Evolutionary conservation across 2,797 vertebrate species (phyloP).

Genomic region (Netta rufina): DNA sequence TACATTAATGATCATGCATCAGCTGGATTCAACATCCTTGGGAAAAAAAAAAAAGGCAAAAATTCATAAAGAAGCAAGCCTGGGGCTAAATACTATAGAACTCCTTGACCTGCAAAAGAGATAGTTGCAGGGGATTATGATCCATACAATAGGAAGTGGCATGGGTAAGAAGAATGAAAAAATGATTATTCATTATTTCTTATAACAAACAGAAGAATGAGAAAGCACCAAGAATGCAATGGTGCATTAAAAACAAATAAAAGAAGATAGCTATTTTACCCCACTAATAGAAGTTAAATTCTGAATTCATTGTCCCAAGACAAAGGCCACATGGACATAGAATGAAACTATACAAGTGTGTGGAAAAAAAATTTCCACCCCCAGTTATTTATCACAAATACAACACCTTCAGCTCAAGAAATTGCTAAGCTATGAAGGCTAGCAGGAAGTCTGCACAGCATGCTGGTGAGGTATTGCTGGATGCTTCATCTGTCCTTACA

Average conservation of each 20-base stretch:
- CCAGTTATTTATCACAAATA: neutral
- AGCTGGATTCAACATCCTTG: neutral
- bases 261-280: neutral
- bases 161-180: neutral
- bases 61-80: neutral
- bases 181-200: neutral
- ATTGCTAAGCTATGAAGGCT: neutral
- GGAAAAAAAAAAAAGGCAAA: neutral
- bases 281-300: neutral
- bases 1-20: neutral
- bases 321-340: neutral
- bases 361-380: neutral
- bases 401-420: neutral
- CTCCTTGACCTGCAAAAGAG: neutral
- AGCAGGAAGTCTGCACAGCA: neutral
- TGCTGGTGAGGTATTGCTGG: accelerated
- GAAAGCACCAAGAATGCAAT: neutral
- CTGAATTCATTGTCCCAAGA: neutral
- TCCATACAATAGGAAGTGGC: neutral
- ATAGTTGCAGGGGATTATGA: neutral
- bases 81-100: neutral
- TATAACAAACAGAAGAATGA: neutral
- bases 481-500: neutral
- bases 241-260: neutral
- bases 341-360: neutral